phyloP scores from a whole-genome alignment of 2,888 invertebrate genomes.

The Leuctra nigra region DNA sequence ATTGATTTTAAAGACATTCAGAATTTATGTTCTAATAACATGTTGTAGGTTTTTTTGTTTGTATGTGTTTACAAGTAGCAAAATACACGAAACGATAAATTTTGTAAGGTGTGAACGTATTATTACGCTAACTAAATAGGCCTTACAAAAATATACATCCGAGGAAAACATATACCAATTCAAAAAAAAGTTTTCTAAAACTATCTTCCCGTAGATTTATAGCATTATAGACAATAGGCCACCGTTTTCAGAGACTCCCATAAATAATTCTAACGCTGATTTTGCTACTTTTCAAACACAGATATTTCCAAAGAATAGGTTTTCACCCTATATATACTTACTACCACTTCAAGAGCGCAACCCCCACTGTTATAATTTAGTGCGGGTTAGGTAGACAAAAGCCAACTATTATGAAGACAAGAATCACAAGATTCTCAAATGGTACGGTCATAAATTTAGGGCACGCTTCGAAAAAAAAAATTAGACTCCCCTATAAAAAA shows the following conservation, averaged over 20 bases:
- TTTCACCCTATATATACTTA: not conserved
- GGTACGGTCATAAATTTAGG: constrained; percentile 5
- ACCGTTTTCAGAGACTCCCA: not conserved
- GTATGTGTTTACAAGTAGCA: too few species aligned
- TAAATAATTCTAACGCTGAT: constrained; percentile 11
- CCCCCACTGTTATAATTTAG: constrained; percentile 19
- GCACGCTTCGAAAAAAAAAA: not conserved
- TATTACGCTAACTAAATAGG: too few species aligned
- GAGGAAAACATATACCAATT: constrained; percentile 3
- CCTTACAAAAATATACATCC: not conserved
- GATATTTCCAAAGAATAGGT: not conserved
- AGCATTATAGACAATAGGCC: constrained; percentile 11
- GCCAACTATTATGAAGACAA: constrained; percentile 15
- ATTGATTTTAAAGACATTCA: too few species aligned
- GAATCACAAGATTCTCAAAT: constrained; percentile 14
- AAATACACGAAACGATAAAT: too few species aligned
- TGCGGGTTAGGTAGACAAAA: constrained; percentile 16
- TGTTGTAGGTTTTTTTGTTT: too few species aligned
- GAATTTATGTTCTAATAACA: too few species aligned
- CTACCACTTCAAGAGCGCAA: not conserved
- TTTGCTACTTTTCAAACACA: constrained; percentile 14
- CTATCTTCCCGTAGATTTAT: constrained; percentile 12
- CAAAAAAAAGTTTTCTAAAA: constrained; percentile 8
- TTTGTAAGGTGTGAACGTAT: not conserved
- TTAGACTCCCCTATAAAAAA: too few species aligned